Conservation (phyloP, 2,888 invertebrate species). For the Idaea dimidiata region DNA sequence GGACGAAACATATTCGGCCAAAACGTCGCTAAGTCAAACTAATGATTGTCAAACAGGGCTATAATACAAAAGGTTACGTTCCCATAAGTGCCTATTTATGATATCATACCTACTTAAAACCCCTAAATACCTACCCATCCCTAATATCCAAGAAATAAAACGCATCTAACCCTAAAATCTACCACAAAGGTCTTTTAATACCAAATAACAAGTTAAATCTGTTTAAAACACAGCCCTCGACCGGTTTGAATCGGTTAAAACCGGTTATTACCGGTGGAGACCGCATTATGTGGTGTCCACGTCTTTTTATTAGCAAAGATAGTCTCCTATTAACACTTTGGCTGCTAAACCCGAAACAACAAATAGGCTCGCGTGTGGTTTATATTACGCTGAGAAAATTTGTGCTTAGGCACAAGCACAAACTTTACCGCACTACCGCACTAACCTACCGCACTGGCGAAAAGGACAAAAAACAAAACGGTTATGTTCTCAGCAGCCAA, state of each 20-base stretch:
- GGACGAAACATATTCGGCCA: no score
- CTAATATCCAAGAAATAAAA: conserved; percentile 8
- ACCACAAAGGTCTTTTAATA: not conserved
- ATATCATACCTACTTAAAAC: not conserved
- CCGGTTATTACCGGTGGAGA: conserved; percentile 32
- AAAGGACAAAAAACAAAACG: no score
- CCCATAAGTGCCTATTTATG: not conserved
- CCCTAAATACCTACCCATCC: not conserved
- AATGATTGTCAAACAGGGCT: not conserved
- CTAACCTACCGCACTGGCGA: no score
- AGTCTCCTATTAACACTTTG: conserved; percentile 30
- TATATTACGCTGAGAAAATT: no score
- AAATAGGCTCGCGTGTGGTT: no score
- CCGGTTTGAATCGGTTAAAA: conserved; percentile 25
- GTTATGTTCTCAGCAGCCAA: no score
- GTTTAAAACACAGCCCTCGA: conserved; percentile 1
- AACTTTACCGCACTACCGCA: no score
- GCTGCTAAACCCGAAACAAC: no score
- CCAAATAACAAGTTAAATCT: conserved; percentile 1
- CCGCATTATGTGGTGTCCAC: conserved; percentile 45
- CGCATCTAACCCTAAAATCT: conserved; percentile 1
- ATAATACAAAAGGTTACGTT: not conserved
- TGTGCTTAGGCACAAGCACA: no score
- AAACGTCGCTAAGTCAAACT: no score
- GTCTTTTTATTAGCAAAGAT: conserved; percentile 40